Percentiles rank a stretch among this genome's conserved stretches.
Conservation (phyloP, 2,113 vertebrate genomes). For the Hippocampus zosterae region DNA sequence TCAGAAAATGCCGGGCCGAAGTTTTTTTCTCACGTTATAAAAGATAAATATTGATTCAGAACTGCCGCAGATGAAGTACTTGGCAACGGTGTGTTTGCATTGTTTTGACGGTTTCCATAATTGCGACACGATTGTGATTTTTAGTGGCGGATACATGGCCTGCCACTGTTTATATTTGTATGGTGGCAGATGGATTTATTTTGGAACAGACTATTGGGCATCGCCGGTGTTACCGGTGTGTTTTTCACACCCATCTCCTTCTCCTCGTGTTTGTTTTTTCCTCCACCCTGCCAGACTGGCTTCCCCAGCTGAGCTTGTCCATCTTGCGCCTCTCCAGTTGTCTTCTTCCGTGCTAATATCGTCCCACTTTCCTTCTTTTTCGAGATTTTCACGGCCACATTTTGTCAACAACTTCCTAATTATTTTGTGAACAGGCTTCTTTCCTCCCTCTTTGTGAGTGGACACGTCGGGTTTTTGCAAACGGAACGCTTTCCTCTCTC, state of each 20-base stretch:
- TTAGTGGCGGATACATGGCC: no score
- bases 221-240: constrained; percentile 41
- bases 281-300: constrained; percentile 8
- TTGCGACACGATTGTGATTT: no score
- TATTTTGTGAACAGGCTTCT: background rate
- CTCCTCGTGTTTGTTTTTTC: constrained; percentile 37
- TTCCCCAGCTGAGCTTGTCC: constrained; percentile 19
- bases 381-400: constrained; percentile 7
- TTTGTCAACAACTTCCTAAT: background rate
- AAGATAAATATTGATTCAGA: no score
- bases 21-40: no score
- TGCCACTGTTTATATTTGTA: no score
- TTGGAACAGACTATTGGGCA: constrained; percentile 45
- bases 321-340: constrained; percentile 36
- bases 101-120: no score
- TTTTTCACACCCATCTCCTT: constrained; percentile 34
- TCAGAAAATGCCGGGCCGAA: no score
- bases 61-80: no score
- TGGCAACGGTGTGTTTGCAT: no score
- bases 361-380: constrained; percentile 21
- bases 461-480: background rate
- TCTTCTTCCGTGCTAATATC: constrained; percentile 26
- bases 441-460: constrained; percentile 4
- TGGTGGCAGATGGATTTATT: constrained; percentile 14
- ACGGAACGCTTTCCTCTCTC: background rate